phyloP scores from a whole-genome alignment of 2,113 vertebrate genomes.

The Malurus melanocephalus region DNA sequence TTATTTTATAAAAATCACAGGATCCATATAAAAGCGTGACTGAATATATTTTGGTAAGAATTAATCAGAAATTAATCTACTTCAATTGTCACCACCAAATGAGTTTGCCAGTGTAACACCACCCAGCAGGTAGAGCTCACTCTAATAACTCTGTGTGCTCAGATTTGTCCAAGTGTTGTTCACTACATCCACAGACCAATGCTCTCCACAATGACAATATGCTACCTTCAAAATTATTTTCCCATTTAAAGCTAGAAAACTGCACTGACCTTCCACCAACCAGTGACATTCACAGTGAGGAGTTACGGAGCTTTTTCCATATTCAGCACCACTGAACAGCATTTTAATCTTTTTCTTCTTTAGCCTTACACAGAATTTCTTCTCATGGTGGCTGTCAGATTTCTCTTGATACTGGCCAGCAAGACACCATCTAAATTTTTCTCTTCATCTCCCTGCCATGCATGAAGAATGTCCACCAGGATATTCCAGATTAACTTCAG shows the following conservation, averaged over 20 bases:
- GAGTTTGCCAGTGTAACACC: neutral
- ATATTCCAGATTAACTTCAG: neutral
- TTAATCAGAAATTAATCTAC: conserved; percentile 1
- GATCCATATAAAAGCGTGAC: neutral
- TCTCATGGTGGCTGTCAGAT: neutral
- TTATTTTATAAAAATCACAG: conserved; percentile 20
- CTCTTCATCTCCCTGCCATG: neutral
- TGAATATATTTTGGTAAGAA: neutral
- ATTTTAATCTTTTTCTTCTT: neutral
- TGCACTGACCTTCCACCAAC: neutral
- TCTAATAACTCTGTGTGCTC: neutral
- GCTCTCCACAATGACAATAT: neutral
- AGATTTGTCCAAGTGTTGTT: neutral
- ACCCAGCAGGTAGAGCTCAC: neutral
- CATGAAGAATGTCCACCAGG: neutral
- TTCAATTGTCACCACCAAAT: neutral
- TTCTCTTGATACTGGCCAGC: neutral
- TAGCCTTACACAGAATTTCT: neutral
- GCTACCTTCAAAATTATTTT: neutral
- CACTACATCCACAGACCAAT: neutral
- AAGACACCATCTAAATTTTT: neutral
- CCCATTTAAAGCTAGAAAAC: neutral
- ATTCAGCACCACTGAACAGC: neutral
- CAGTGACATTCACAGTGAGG: neutral
- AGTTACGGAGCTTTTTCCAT: neutral